Evolutionary conservation across 2,888 invertebrate genomes (phyloP), one percentile per base, ranked within the genome.

Genomic region (Oeneis ivallda): DNA sequence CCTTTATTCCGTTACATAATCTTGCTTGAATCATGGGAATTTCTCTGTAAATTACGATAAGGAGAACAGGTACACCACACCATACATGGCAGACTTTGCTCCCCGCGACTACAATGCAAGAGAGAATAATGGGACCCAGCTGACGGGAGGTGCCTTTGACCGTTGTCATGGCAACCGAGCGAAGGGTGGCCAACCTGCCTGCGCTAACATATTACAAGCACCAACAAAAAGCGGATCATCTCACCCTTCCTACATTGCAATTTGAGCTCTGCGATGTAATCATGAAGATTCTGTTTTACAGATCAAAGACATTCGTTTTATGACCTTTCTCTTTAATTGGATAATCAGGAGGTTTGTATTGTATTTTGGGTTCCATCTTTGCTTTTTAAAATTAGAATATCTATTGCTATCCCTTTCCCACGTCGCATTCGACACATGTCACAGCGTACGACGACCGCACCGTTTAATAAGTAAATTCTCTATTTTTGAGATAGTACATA

Each of bases 311-410:
- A 62, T n/a, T 58, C 52, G 47, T 60, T 87, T 56, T 88, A 85
- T 78, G 80, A 83, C 82, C 78, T 84, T 75, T 75, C 70, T 67
- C 70, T 66, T 69, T 70, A 62, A 73, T 70, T 64, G 66, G 62
- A 81, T 83, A 85, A 87, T 88, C 81, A 86, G 82, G 87, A 87
- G 81, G 81, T 82, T 80, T 86, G 86, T 84, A 89, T 87, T 86
- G 87, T 89, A 83, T 87, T 90, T 91, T 81, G 88, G 91, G 88
- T 86, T 89, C 91, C 91, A 92, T 92, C 91, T 92, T 92, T 91
- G 85, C 88, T 90, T 91, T 91, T 91, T 91, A 87, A 89, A 90
- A 86, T 89, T 89, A 89, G 89, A 89, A 86, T 85, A 75, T 78
- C 71, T 82, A 75, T 80, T 69, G 74, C 79, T 78, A 70, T 90